Conservation (phyloP, 1,140 invertebrate genomes). For the Steinernema feltiae region DNA sequence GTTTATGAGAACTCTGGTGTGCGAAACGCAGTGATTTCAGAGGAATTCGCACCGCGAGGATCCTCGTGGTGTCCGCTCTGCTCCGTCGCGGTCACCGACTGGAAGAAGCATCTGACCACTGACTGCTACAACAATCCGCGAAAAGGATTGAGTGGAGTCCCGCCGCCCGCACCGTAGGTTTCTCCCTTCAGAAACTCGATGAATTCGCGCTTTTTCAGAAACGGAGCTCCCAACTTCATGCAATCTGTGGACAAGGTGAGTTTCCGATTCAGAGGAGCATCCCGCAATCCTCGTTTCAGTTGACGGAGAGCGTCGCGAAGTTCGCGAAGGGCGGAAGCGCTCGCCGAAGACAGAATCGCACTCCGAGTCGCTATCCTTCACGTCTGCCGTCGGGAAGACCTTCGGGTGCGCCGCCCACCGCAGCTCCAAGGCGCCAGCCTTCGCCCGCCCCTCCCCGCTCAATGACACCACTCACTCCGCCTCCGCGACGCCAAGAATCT, state of each 20-base stretch:
- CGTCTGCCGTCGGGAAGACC: not conserved
- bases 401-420: not conserved
- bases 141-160: not conserved
- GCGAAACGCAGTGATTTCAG: not conserved
- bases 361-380: not conserved
- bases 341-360: not conserved
- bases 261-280: not conserved
- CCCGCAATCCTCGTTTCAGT: not conserved
- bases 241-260: not conserved
- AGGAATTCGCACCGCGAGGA: not conserved
- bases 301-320: not conserved
- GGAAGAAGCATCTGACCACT: not conserved
- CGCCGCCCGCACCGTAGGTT: not conserved
- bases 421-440: not conserved
- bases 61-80: not conserved
- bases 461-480: not conserved
- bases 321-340: not conserved
- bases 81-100: conserved; percentile 1
- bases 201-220: not conserved
- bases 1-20: not conserved
- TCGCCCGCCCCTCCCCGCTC: not conserved
- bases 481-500: not conserved
- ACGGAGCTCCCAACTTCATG: not conserved
- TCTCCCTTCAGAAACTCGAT: not conserved
- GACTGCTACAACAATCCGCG: conserved; percentile 7